Conservation (phyloP, 1,140 invertebrate species). For the Spodoptera frugiperda region DNA sequence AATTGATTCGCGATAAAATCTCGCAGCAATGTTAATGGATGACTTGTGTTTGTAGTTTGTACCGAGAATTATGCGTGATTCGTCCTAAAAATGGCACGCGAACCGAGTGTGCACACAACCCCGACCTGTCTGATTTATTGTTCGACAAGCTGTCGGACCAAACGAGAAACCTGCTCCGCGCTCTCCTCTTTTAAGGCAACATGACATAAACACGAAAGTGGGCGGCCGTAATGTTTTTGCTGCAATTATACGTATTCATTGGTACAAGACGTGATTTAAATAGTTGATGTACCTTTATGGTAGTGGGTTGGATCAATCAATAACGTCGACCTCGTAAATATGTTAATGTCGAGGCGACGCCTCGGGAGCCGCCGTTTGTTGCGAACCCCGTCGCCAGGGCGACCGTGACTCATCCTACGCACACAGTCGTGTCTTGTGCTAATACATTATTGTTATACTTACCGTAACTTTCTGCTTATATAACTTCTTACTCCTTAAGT, state of each 20-base stretch:
- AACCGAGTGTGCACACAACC: neutral
- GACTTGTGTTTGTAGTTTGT: conserved; percentile 42
- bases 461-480: neutral
- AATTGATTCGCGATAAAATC: conserved; percentile 49
- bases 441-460: conserved; percentile 9
- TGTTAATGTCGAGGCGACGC: conserved; percentile 49
- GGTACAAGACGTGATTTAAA: conserved; percentile 44
- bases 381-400: conserved; percentile 45
- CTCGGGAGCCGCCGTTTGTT: conserved; percentile 47
- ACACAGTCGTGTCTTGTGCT: conserved; percentile 14
- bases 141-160: conserved; percentile 48
- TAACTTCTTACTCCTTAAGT: neutral
- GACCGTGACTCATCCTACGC: conserved; percentile 51
- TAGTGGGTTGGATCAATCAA: conserved; percentile 50
- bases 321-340: conserved; percentile 53
- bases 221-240: conserved; percentile 47
- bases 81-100: conserved; percentile 46
- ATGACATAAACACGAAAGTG: conserved; percentile 61
- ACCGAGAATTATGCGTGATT: conserved; percentile 47
- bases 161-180: conserved; percentile 48
- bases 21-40: conserved; percentile 25
- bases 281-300: conserved; percentile 43
- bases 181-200: conserved; percentile 63
- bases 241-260: conserved; percentile 40
- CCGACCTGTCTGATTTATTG: conserved; percentile 57